Evolutionary conservation across 2,797 vertebrate species (phyloP).

Genomic region (Thamnophis elegans): DNA sequence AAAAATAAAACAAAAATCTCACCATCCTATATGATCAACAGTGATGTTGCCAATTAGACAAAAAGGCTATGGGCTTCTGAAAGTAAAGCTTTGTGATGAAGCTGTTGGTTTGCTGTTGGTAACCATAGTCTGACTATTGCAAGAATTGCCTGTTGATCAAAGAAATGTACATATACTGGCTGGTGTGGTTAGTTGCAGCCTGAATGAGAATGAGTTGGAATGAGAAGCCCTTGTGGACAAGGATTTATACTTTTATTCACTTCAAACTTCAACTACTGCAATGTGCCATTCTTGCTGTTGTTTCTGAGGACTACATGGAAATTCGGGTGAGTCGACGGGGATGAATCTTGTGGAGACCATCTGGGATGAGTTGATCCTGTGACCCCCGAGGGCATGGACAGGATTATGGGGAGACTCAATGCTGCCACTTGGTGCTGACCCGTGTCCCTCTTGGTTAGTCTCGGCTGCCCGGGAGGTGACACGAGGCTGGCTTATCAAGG

Average conservation of each 20-base stretch:
- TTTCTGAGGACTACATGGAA: neutral
- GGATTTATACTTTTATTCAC: neutral
- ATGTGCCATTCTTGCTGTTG: neutral
- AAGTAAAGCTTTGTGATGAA: neutral
- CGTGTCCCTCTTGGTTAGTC: too few species aligned
- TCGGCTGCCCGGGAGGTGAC: too few species aligned
- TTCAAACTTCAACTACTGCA: neutral
- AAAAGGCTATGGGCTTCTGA: neutral
- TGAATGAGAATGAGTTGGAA: neutral
- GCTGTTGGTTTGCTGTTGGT: neutral
- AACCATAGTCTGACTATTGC: neutral
- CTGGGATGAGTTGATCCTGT: too few species aligned
- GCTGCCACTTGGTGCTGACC: too few species aligned
- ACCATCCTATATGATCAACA: neutral
- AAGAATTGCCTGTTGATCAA: neutral
- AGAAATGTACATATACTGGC: neutral
- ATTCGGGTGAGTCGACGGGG: too few species aligned
- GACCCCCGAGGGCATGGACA: too few species aligned
- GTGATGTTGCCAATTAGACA: neutral
- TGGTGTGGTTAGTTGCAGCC: neutral
- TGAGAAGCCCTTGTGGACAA: neutral
- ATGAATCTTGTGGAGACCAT: too few species aligned
- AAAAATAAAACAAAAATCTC: neutral
- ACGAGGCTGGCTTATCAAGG: too few species aligned
- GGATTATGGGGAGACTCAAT: too few species aligned